Base-by-base conservation (phyloP, 2,888 invertebrate genomes). In the Eupithecia subfuscata region DNA sequence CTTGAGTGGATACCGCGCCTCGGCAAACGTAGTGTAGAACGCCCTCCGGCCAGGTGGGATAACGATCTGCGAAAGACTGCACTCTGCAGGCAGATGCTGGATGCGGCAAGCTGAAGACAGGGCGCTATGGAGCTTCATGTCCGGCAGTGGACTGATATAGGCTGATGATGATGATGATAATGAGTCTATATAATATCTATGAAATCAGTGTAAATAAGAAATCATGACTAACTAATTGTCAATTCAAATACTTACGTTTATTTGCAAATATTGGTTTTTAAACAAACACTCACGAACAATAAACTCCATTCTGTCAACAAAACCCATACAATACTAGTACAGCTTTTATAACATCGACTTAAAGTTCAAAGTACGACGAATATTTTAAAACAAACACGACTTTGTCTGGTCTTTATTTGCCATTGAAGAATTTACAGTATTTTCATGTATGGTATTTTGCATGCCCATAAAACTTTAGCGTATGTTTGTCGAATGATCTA, bases 341-440 rank as follows among this genome's bases (percentile, higher is more conserved):
- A 67, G 43, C 14, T 43, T 73, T n/a, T 75, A 68, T 22, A 0
- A n/a, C 73, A 12, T 69, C 45, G n/a, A 25, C 34, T 30, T 71
- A 71, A 63, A 48, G 40, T 71, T 64, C 40, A 72, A 69, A 69
- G 30, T 64, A 56, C 0, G 43, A 69, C 52, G 67, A 71, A 70
- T 71, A 70, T 71, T 69, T 71, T 70, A 78, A 72, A 69, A 11
- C 81, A 81, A 84, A 84, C 75, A 82, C 75, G 74, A 71, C 77
- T 76, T 79, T 80, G 77, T 73, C 74, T 73, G 72, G 81, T 74
- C 70, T 67, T 37, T 78, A 45, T 78, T 77, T 75, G 79, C 76
- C 75, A 77, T 80, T 69, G 79, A 78, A 75, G 82, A 80, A 82
- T 83, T 85, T 78, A 84, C 80, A 82, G 81, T 84, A 86, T 75